A percentile compares a stretch with the other conserved stretches of the same genome.
phyloP scores from a whole-genome alignment of 2,797 vertebrate genomes.

The Lepidocolaptes lacrymiger region DNA sequence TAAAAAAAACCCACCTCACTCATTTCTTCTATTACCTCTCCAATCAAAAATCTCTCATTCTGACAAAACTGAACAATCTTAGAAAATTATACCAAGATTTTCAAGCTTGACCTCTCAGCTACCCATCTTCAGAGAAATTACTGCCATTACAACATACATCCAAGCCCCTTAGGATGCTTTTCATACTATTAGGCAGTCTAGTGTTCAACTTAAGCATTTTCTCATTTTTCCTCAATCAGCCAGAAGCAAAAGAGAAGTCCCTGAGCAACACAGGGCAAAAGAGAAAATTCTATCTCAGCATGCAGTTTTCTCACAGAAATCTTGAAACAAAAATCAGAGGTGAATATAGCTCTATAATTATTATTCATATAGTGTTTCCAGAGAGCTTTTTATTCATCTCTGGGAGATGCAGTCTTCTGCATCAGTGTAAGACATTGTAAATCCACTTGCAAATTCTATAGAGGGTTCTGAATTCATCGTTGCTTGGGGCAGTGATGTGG shows the following conservation, averaged over 20 bases:
- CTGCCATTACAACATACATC: neutral
- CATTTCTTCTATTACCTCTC: neutral
- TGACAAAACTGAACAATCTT: neutral
- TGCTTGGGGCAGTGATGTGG: neutral
- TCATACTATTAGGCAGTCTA: neutral
- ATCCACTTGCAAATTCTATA: neutral
- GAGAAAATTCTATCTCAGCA: neutral
- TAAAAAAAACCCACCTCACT: neutral
- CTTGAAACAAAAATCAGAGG: neutral
- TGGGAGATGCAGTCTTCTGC: neutral
- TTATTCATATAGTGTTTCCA: slow-evolving; percentile 16
- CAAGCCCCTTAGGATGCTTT: neutral
- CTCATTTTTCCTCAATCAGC: slow-evolving; percentile 40
- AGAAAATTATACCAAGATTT: neutral
- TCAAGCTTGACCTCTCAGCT: slow-evolving; percentile 1
- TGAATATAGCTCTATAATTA: neutral
- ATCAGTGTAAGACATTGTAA: neutral
- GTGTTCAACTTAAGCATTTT: neutral
- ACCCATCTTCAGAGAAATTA: neutral
- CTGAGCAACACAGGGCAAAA: neutral
- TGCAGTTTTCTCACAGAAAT: neutral
- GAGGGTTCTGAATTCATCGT: neutral
- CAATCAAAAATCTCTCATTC: neutral
- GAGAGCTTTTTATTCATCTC: neutral
- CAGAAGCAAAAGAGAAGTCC: neutral